Evolutionary conservation across 2,797 vertebrate genomes (phyloP).

Genomic region (Hemitrygon akajei): DNA sequence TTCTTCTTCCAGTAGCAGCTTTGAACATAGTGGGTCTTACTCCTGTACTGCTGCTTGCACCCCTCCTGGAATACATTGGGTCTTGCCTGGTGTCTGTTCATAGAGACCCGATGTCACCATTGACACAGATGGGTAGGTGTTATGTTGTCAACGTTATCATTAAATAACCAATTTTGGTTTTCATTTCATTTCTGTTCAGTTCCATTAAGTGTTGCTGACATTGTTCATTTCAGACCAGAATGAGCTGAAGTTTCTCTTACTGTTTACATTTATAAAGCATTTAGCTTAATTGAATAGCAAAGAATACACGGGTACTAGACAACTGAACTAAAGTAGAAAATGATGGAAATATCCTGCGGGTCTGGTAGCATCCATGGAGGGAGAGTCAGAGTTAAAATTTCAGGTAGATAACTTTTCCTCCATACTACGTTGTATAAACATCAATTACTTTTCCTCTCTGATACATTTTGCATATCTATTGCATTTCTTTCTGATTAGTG

Average conservation of each 20-base stretch:
- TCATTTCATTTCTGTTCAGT: too few species aligned
- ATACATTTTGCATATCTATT: not conserved
- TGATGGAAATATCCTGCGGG: too few species aligned
- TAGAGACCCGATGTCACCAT: constrained; percentile 57
- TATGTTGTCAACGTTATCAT: not conserved
- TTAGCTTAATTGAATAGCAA: not conserved
- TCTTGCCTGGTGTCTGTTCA: constrained; percentile 56
- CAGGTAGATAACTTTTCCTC: too few species aligned
- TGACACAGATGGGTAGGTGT: constrained; percentile 69
- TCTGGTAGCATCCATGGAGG: too few species aligned
- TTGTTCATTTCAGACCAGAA: not conserved
- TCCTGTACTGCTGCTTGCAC: constrained; percentile 71
- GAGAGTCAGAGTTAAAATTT: too few species aligned
- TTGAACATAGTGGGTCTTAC: constrained; percentile 78
- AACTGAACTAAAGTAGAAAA: too few species aligned
- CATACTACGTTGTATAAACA: not conserved
- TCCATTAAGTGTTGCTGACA: not conserved
- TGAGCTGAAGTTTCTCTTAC: not conserved
- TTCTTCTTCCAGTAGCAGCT: constrained; percentile 72
- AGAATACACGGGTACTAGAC: too few species aligned
- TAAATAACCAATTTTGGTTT: too few species aligned
- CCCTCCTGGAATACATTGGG: constrained; percentile 68
- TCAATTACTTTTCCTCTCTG: not conserved
- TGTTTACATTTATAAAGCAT: not conserved
- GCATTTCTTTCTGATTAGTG: not conserved